A percentile compares a stretch with the other conserved stretches of the same genome.
Evolutionary conservation across 2,113 vertebrate genomes (phyloP).

Genomic region (Hydropotes inermis): DNA sequence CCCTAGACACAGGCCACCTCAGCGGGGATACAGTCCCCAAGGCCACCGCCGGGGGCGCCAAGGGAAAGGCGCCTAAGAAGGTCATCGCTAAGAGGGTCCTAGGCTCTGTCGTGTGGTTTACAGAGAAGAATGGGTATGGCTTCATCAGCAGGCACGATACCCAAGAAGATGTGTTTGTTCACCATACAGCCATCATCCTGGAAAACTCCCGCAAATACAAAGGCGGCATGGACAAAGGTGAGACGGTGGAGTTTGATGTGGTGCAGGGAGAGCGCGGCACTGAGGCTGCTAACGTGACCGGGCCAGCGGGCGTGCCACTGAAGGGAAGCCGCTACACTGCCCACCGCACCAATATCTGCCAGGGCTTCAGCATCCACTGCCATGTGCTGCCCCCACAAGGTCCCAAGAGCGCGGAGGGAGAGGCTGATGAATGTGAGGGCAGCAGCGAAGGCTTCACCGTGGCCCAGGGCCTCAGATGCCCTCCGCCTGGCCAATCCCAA

Average conservation of each 20-base stretch:
- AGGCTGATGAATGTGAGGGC: accelerated
- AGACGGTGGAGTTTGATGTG: conserved; percentile 80
- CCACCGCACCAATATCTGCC: background rate
- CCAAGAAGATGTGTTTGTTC: background rate
- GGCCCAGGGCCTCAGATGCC: background rate
- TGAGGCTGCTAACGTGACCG: background rate
- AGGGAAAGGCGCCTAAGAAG: background rate
- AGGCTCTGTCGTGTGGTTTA: background rate
- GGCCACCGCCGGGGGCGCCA: background rate
- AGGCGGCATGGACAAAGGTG: conserved; percentile 73
- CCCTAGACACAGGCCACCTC: background rate
- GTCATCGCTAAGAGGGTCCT: background rate
- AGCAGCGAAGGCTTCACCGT: background rate
- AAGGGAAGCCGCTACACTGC: background rate
- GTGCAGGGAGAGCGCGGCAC: conserved; percentile 74
- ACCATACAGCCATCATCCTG: conserved; percentile 63
- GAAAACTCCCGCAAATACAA: conserved; percentile 84
- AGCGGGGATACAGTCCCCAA: accelerated
- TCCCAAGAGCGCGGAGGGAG: background rate
- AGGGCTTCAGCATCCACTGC: background rate
- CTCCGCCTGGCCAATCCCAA: accelerated
- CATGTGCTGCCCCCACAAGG: accelerated
- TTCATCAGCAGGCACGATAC: background rate
- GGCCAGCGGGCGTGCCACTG: background rate
- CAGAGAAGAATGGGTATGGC: background rate